Evolutionary conservation across 2,797 vertebrate species (phyloP).

Genomic region (Acipenser transmontanus): DNA sequence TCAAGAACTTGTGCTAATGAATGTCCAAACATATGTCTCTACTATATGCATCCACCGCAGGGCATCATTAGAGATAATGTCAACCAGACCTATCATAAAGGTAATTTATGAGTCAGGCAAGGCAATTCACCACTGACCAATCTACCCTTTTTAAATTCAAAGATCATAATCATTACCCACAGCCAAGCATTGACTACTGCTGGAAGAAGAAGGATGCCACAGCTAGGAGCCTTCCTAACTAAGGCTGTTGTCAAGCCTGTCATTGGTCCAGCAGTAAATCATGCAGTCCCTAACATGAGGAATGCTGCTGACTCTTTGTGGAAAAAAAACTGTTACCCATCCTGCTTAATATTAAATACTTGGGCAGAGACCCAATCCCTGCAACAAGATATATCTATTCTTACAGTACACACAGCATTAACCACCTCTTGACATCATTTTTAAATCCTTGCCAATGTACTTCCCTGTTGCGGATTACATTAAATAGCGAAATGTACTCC

Average conservation of each 20-base stretch:
- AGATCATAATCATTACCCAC: no score
- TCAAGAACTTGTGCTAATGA: no score
- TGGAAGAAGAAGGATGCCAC: no score
- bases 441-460: conserved; percentile 20
- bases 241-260: conserved; percentile 13
- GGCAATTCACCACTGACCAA: no score
- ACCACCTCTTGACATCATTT: conserved; percentile 36
- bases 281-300: conserved; percentile 10
- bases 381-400: conserved; percentile 25
- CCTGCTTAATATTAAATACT: conserved; percentile 7
- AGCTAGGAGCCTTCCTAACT: conserved; percentile 11
- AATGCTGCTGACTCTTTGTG: conserved; percentile 12
- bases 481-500: conserved; percentile 46
- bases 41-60: no score
- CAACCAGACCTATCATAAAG: no score
- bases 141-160: no score
- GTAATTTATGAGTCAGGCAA: no score
- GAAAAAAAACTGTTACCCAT: conserved; percentile 20
- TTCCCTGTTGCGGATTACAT: conserved; percentile 16
- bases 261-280: conserved; percentile 18
- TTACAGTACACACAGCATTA: conserved; percentile 22
- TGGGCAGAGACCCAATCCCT: conserved; percentile 16
- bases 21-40: no score
- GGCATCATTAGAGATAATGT: no score
- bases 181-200: no score